Conservation (phyloP, 2,113 vertebrate genomes). For the Nothocercus nigrocapillus region DNA sequence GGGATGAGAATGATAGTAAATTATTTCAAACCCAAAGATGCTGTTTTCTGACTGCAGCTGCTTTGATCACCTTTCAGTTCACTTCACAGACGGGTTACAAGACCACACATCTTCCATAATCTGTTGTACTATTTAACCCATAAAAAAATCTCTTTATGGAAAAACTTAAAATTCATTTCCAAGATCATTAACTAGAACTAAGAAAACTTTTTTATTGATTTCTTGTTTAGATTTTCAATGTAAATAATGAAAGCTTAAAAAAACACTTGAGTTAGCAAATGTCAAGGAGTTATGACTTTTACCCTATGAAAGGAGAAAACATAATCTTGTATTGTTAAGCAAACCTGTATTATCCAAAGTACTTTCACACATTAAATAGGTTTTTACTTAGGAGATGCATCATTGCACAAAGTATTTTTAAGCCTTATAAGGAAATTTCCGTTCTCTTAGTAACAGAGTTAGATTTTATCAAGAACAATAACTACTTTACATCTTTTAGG, state of each 20-base stretch:
- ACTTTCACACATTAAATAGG: background rate
- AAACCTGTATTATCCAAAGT: background rate
- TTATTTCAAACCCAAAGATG: background rate
- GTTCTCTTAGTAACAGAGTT: background rate
- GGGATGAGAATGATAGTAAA: background rate
- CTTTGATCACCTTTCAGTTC: background rate
- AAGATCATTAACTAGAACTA: background rate
- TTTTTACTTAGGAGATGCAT: background rate
- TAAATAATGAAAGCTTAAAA: background rate
- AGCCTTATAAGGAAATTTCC: background rate
- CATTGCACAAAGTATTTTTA: background rate
- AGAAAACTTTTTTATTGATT: background rate
- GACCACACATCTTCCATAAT: background rate
- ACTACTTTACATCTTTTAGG: background rate
- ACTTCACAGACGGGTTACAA: background rate
- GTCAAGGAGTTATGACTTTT: background rate
- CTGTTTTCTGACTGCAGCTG: background rate
- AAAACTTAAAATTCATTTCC: background rate
- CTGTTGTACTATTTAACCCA: background rate
- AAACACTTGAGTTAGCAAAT: background rate
- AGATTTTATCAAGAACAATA: background rate
- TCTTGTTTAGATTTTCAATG: background rate
- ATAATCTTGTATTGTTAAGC: background rate
- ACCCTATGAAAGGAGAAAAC: rapidly evolving
- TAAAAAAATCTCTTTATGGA: background rate